Evolutionary conservation across 2,797 vertebrate genomes (phyloP), one percentile per base, ranked within the genome.

Genomic region (Intellagama lesueurii): DNA sequence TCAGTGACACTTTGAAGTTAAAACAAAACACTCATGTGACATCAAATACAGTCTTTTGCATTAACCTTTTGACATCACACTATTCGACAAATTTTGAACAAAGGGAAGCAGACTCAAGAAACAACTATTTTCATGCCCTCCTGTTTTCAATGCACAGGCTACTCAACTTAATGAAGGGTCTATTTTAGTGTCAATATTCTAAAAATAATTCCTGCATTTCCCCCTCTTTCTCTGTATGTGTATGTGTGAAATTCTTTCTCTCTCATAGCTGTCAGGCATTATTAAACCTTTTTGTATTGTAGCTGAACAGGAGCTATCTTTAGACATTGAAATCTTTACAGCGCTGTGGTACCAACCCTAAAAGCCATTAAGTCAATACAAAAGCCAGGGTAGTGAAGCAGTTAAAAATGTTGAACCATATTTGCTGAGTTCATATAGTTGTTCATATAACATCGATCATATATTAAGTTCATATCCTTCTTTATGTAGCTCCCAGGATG

Each of bases 11-110:
- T 96, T 96, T 95, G 79, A 96, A 93, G 89, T 94, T 90, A 94
- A 95, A 89, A 92, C 93, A 95, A 95, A 94, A 89, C 28, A 93
- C 69, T 95, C 83, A 87, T 94, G 60, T 94, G 94, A 95, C 89
- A 92, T 81, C 91, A 83, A 94, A 94, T 91, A 85, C 79, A 92
- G 69, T 94, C 86, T 94, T 96, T 96, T 95, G 94, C 94, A 94
- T 95, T 85, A 93, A 96, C 91, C 92, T 96, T 94, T 96, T 95
- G 94, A 93, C 94, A 95, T 90, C 69, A 92, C 95, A 95, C 92
- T 94, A 83, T 88, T 95, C 92, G 92, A 89, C 91, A 96, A 94
- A 60, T 90, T 91, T 86, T 90, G 87, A 95, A 87, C 87, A 96
- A 94, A 89, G 90, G 88, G 94, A 84, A 90, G 92, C 64, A 93